Evolutionary conservation across 1,140 invertebrate species (phyloP), one percentile per base, ranked within the genome.

Genomic region (Atta texana): DNA sequence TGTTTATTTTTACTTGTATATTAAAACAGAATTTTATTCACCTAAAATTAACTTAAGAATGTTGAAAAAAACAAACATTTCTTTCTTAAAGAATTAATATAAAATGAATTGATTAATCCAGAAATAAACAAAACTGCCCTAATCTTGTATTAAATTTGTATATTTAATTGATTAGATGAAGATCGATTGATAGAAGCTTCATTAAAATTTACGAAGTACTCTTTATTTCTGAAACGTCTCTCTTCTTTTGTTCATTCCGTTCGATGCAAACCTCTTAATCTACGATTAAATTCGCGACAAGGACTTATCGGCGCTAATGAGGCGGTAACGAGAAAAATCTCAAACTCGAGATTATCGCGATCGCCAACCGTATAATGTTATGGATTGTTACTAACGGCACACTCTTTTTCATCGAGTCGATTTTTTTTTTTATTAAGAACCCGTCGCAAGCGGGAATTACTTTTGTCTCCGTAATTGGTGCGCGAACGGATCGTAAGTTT

Each of bases 291-390:
- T 14, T 44, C 39, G 14, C 55, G 80, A 84, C 69, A 61, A 18
- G 24, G 8, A 51, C 55, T 84, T 84, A 84, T 75, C 68, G 80
- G 71, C 34, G 68, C 80, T 84, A 84, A 84, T 84, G 80, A 84
- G 69, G 24, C 69, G 34, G 78, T 81, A 81, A 81, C 78, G 80
- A 75, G 80, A 84, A 61, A 84, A 84, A 82, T 61, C 68, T 74
- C 51, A 3, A 49, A 59, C 55, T 51, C 68, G 39, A 51, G 68
- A 82, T 82, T 82, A 82, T 82, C 80, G 80, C 55, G 68, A 82
- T 82, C 80, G 69, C 69, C 55, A 16, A 44, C 55, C 69, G 69
- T 75, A 74, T 75, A 84, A 84, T 61, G 55, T 84, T 84, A 84
- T 75, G 55, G 55, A 84, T 39, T 61, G 80, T 75, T 75, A 75